These are phyloP conservation scores for Selenia dentaria DNA, from an alignment of 2,888 invertebrate genomes.

Conservation along the genomic window DNA sequence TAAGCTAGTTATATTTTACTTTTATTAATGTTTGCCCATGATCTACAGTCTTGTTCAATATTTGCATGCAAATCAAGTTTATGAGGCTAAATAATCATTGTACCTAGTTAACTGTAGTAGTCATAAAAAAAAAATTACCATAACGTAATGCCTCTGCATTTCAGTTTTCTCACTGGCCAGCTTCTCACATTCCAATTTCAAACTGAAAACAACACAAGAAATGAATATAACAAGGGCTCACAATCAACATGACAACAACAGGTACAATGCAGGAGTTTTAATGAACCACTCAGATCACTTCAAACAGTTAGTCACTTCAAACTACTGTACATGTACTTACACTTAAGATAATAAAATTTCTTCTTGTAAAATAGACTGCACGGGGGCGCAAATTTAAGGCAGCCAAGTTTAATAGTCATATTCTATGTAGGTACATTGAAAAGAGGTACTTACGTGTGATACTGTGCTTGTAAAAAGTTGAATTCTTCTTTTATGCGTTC, in stretches of 20 bases:
- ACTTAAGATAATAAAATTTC: no score
- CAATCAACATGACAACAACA: no score
- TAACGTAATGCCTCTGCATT: conserved; percentile 99
- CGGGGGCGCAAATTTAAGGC: no score
- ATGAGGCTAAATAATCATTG: conserved; percentile 32
- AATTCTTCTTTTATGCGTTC: conserved; percentile 98
- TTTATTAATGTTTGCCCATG: conserved; percentile 38
- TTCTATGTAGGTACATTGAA: no score
- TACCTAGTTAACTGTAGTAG: conserved; percentile 31
- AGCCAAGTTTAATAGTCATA: no score
- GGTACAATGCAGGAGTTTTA: no score
- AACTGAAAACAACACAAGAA: conserved; percentile 82
- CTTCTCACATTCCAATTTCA: conserved; percentile 99
- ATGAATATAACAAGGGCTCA: no score
- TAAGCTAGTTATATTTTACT: conserved; percentile 38
- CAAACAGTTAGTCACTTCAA: conserved; percentile 20
- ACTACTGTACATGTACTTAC: no score
- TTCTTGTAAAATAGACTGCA: no score
- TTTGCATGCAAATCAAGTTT: conserved; percentile 44
- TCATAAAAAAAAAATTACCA: conserved; percentile 87
- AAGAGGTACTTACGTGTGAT: conserved; percentile 95
- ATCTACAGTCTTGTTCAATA: conserved; percentile 35
- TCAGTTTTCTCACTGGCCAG: conserved; percentile 98
- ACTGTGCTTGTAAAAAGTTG: conserved; percentile 97
- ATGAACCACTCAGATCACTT: no score